Base-by-base conservation (phyloP, 2,113 vertebrate genomes). In the Penelope pileata region DNA sequence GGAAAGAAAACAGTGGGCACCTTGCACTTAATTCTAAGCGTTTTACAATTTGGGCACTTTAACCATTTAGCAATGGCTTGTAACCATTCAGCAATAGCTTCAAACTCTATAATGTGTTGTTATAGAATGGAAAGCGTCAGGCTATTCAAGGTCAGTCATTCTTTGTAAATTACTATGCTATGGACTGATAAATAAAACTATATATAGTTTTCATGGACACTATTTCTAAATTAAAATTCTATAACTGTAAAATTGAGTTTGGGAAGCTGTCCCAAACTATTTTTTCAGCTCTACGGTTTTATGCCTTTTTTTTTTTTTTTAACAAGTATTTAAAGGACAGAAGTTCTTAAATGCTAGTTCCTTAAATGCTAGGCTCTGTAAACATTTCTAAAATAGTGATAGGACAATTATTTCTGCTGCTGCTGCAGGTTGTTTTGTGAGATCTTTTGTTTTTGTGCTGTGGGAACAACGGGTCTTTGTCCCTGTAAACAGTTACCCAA, bases 401-500 rank as follows among this genome's bases (percentile, higher is more conserved):
- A 42, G 16, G 26, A 54, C 80, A n/a, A 73, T 66, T 75, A 63
- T 91, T 90, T 92, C 36, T 83, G 7, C 40, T 56, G 7, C 40
- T 56, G 54, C 38, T 90, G 47, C 84, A 94, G 78, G 87, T 94
- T 86, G 54, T 81, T 96, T 75, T 78, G 63, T 81, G 64, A 60
- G 32, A 32, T 34, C 47, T 74, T 60, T 84, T 93, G 26, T 76
- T 91, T 90, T 86, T 53, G 30, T 75, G 30, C 83, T 73, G 30
- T 68, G 36, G 40, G 69, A 95, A 86, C 82, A 95, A 62, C 68
- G 68, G 80, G 36, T 68, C 80, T 95, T 95, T 93, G 80, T 96
- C 56, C 22, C 36, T 86, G 45, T 92, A 88, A 93, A 69, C 66
- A 91, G 60, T 82, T 91, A 76, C 89, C 40, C 68, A 68, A 43